A percentile compares a stretch with the other conserved stretches of the same genome.
Conservation (phyloP, 2,113 vertebrate species). For the Stictonetta naevosa region DNA sequence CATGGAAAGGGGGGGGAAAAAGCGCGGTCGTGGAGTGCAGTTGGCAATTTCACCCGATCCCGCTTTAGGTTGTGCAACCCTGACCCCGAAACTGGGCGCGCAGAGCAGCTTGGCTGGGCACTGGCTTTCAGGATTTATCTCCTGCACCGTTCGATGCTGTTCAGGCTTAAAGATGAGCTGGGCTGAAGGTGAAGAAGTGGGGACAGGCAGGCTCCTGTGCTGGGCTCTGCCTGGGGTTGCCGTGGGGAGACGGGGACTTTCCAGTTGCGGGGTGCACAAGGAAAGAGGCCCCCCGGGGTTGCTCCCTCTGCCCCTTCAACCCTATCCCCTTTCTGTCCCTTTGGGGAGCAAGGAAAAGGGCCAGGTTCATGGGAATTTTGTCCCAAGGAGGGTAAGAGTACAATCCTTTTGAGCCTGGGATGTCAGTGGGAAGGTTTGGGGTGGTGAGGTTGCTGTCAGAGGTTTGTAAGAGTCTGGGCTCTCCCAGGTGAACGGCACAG, state of each 20-base stretch:
- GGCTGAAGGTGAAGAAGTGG: not conserved
- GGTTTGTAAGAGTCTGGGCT: not conserved
- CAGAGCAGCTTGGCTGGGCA: rapidly evolving
- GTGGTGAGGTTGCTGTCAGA: not conserved
- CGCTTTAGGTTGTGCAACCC: not conserved
- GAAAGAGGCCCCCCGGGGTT: too few species aligned
- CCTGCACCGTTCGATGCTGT: rapidly evolving
- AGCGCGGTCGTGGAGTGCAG: rapidly evolving
- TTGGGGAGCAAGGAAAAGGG: too few species aligned
- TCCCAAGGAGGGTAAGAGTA: rapidly evolving
- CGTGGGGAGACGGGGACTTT: not conserved
- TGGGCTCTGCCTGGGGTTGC: not conserved
- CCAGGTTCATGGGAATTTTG: not conserved
- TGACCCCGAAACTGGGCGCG: rapidly evolving
- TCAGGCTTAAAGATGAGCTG: not conserved
- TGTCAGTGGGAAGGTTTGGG: not conserved
- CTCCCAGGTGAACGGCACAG: not conserved
- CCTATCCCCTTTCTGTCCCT: too few species aligned
- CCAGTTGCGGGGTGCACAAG: not conserved
- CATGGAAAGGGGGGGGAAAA: not conserved
- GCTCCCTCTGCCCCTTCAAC: too few species aligned
- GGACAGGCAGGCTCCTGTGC: not conserved
- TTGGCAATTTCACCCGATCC: not conserved
- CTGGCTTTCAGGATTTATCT: not conserved
- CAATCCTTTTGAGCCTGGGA: not conserved